Conservation (phyloP, 2,888 invertebrate genomes). For the Conomelus anceps region DNA sequence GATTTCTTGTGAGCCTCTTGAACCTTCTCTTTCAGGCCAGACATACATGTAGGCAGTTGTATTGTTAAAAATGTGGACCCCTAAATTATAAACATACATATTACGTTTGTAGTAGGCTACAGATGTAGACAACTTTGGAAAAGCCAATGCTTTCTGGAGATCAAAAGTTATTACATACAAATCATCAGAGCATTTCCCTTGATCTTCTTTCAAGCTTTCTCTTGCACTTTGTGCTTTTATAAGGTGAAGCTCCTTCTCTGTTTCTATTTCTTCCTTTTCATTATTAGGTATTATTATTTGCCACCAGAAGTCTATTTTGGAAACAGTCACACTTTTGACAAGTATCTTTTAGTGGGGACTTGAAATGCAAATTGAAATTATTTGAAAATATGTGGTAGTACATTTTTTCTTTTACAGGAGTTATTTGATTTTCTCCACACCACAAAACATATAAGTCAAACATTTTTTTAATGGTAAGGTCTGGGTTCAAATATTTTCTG, state of each 20-base stretch:
- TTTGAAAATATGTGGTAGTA: constrained; percentile 19
- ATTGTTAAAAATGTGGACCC: constrained; percentile 3
- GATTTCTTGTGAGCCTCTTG: constrained; percentile 19
- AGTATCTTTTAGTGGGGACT: constrained; percentile 17
- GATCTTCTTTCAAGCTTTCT: constrained; percentile 7
- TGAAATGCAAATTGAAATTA: constrained; percentile 19
- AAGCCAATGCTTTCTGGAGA: constrained; percentile 20
- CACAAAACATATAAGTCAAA: constrained; percentile 13
- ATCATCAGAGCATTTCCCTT: neutral
- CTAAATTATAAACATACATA: constrained; percentile 7
- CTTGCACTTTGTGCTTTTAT: constrained; percentile 14
- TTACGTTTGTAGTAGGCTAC: neutral
- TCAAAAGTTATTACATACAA: constrained; percentile 17
- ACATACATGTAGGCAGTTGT: constrained; percentile 14
- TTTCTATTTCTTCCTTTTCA: constrained; percentile 13
- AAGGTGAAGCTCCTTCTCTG: constrained; percentile 15
- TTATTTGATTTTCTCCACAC: constrained; percentile 11
- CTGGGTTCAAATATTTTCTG: constrained; percentile 16
- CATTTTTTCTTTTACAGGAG: constrained; percentile 21
- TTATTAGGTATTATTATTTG: neutral
- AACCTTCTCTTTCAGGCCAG: constrained; percentile 14
- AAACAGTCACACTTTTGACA: constrained; percentile 10
- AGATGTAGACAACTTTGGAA: constrained; percentile 14
- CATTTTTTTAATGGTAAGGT: constrained; percentile 21
- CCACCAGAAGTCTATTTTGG: constrained; percentile 5